Evolutionary conservation across 2,888 invertebrate genomes (phyloP).

Genomic region (Oeneis ivallda): DNA sequence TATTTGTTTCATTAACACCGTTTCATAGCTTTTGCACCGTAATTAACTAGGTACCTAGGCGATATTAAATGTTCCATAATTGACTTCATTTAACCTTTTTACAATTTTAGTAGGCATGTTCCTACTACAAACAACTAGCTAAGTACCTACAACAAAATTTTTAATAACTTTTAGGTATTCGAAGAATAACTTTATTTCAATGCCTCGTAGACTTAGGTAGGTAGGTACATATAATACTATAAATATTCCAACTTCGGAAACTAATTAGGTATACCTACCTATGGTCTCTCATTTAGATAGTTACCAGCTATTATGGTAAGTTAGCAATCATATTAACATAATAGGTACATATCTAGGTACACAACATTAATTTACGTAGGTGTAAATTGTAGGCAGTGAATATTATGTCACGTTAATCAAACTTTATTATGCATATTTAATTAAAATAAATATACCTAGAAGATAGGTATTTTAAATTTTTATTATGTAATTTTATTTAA

Average conservation of each 20-base stretch:
- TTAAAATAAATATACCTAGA: not conserved
- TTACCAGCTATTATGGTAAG: not conserved
- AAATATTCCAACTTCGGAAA: not conserved
- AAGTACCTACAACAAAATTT: not conserved
- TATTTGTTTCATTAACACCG: conserved; percentile 41
- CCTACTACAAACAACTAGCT: no score
- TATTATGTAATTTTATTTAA: not conserved
- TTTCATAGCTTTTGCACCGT: conserved; percentile 28
- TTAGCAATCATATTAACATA: not conserved
- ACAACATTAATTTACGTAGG: no score
- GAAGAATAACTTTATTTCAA: no score
- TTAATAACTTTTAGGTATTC: no score
- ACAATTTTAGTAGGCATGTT: not conserved
- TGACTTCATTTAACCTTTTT: conserved; percentile 3
- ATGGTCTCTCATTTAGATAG: no score
- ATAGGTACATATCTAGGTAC: no score
- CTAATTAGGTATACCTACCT: not conserved
- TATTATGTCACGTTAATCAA: not conserved
- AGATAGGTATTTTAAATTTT: no score
- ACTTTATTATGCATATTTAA: conserved; percentile 2
- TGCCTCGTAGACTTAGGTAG: no score
- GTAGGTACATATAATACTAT: not conserved
- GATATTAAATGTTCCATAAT: conserved; percentile 14
- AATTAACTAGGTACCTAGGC: conserved; percentile 13
- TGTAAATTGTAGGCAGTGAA: not conserved